Conservation (phyloP, 1,140 invertebrate genomes). For the Gryon sp. region DNA sequence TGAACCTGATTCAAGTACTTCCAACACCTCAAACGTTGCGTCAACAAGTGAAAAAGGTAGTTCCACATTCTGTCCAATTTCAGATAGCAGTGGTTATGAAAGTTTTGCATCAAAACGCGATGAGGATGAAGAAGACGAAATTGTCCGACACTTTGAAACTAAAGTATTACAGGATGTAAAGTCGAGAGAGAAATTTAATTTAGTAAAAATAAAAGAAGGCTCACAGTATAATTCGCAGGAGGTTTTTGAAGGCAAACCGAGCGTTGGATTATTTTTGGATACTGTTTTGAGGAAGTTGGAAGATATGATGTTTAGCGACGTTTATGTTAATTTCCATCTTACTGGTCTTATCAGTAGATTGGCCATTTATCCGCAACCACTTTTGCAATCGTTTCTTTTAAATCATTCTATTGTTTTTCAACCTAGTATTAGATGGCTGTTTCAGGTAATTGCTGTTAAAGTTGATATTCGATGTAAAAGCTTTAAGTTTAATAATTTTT, state of each 20-base stretch:
- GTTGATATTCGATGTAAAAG: constrained; percentile 21
- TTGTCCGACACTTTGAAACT: constrained; percentile 17
- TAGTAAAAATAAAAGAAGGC: constrained; percentile 10
- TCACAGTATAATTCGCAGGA: constrained; percentile 54
- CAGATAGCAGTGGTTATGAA: constrained; percentile 91
- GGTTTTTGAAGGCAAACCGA: constrained; percentile 71
- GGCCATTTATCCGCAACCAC: constrained; percentile 91
- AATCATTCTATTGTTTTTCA: constrained; percentile 93
- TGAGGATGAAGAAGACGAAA: constrained; percentile 79
- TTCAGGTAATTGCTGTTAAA: constrained; percentile 82
- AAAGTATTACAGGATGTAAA: constrained; percentile 12
- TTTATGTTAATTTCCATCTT: constrained; percentile 93
- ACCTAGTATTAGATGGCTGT: constrained; percentile 92
- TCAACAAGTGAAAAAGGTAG: constrained; percentile 65
- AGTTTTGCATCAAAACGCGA: constrained; percentile 85
- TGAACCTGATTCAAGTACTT: constrained; percentile 28
- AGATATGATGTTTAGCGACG: constrained; percentile 90
- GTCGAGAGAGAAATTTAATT: background rate
- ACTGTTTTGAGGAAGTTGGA: constrained; percentile 91
- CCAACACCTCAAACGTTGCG: constrained; percentile 29
- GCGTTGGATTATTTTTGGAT: constrained; percentile 86
- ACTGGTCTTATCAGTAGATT: constrained; percentile 93
- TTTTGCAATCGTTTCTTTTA: constrained; percentile 92
- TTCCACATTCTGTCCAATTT: constrained; percentile 77
- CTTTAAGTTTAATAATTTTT: background rate